These are phyloP conservation scores for Enteromius mattozi DNA, from an alignment of 2,797 vertebrate genomes.

Conservation along the genomic window DNA sequence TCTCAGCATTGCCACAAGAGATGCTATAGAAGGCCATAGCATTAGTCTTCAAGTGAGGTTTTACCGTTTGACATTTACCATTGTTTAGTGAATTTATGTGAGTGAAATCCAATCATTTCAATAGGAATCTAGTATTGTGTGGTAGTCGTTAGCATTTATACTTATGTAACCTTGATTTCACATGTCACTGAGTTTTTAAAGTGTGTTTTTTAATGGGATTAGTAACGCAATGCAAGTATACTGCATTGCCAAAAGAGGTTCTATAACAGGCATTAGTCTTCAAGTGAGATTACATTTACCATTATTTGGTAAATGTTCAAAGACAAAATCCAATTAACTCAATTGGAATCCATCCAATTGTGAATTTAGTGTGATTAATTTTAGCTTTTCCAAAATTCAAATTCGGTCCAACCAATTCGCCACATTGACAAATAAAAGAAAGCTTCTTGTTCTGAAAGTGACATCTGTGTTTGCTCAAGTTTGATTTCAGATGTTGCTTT, in stretches of 20 bases:
- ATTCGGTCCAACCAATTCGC: not conserved
- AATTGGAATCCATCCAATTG: not conserved
- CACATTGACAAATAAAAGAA: not conserved
- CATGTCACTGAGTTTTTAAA: not conserved
- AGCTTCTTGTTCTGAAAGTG: not conserved
- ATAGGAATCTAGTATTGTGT: not conserved
- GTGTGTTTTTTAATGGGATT: not conserved
- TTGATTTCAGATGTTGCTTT: not conserved
- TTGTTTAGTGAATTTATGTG: not conserved
- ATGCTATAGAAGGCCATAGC: not conserved
- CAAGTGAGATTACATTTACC: not conserved
- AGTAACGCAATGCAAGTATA: not conserved
- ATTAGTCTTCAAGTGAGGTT: not conserved
- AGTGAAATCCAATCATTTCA: not conserved
- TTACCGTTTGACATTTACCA: not conserved
- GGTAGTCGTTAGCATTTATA: not conserved
- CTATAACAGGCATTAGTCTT: not conserved
- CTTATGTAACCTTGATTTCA: not conserved
- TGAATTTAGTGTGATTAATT: not conserved
- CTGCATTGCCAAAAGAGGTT: not conserved
- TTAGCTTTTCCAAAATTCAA: not conserved
- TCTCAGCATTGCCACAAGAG: not conserved
- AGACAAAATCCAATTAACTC: not conserved
- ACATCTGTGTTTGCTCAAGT: not conserved
- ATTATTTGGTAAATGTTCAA: not conserved